Base-by-base conservation (phyloP, 2,113 vertebrate species). In the Cariama cristata region DNA sequence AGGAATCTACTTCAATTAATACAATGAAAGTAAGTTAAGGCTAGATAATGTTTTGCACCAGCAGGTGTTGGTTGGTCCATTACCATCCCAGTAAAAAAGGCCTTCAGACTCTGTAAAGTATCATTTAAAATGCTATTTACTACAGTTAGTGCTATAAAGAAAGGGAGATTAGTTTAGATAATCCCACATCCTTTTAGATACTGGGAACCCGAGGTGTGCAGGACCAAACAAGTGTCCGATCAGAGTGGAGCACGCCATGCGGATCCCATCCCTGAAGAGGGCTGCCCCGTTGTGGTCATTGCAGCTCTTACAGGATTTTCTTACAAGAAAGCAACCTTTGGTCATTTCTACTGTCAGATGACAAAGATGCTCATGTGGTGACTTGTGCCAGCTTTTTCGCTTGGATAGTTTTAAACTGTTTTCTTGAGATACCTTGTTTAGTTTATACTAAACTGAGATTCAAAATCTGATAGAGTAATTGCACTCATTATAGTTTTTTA, bases 161-260 rank as follows among this genome's bases (percentile, higher is more conserved):
- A 71, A 66, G 21, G 16, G 33, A 44, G 3, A 38, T 7, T 3
- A 69, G 24, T 45, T 74, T 33, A 67, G 35, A 26, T 47, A 47
- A 62, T n/a, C 56, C 6, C 14, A 30, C 3, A 4, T 42, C 9
- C 10, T 45, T 66, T 86, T 22, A 30, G 23, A 26, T 11, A 3
- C 9, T 9, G 7, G 52, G 10, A 68, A 44, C 12, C 23, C 0
- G 1, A 56, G 17, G 17, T 8, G 3, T 1, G 4, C 49, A 53
- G 38, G 53, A 76, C 11, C 12, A 15, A 27, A 5, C 0, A 1
- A 9, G 21, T 9, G 22, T 30, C 56, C 4, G 16, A 10, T 40
- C 26, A 21, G 4, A 14, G 5, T n/a, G 9, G 22, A 14, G 26
- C 2, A 9, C 14, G 3, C 11, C 4, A 0, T 16, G 16, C 2